These are phyloP conservation scores for Tipula confusa DNA, from an alignment of 2,888 invertebrate species.

Conservation along the genomic window DNA sequence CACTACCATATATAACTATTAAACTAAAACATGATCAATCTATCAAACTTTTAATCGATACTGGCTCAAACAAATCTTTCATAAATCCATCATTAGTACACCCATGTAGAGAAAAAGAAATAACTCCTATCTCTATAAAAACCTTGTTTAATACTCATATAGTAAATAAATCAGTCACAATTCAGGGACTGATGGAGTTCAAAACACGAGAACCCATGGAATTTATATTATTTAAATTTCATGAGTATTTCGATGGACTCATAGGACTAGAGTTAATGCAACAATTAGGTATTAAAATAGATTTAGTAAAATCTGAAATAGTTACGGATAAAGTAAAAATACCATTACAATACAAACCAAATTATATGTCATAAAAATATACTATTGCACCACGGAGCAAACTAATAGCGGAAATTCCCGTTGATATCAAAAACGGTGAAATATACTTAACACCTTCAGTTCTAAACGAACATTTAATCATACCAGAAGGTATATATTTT, in stretches of 20 bases:
- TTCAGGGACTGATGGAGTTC: not conserved
- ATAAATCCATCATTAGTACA: too few species aligned
- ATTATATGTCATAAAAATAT: too few species aligned
- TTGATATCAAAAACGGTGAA: too few species aligned
- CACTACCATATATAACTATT: not conserved
- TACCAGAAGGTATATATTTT: too few species aligned
- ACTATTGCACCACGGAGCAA: too few species aligned
- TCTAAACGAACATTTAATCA: not conserved
- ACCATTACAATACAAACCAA: not conserved
- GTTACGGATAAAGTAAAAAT: not conserved
- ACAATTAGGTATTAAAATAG: not conserved
- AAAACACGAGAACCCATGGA: not conserved
- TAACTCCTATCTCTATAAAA: not conserved
- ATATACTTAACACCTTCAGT: too few species aligned
- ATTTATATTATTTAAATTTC: not conserved
- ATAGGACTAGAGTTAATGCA: not conserved
- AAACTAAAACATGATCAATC: not conserved
- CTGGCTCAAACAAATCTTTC: not conserved
- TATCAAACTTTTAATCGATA: too few species aligned
- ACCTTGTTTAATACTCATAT: not conserved
- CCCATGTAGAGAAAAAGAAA: not conserved
- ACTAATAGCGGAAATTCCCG: too few species aligned
- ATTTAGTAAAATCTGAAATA: too few species aligned
- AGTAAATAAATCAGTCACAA: not conserved
- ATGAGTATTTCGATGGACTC: not conserved